These are phyloP conservation scores for Mantis religiosa DNA, from an alignment of 2,888 invertebrate species.

Conservation along the genomic window DNA sequence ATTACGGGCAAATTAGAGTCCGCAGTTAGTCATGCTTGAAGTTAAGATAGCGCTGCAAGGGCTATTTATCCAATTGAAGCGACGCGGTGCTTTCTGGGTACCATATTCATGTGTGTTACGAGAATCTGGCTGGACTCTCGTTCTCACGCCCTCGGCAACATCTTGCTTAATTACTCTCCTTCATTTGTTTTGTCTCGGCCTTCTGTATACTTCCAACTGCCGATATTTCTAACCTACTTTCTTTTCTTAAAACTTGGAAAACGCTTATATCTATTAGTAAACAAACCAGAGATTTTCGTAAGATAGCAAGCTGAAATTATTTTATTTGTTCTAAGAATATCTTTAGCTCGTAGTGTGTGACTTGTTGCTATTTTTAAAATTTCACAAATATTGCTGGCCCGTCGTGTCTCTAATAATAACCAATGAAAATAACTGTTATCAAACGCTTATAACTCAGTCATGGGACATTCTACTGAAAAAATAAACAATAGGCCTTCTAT, in stretches of 20 bases:
- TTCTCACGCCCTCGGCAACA: conserved; percentile 37
- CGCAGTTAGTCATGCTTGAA: conserved; percentile 5
- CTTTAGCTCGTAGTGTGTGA: too few relatives aligned
- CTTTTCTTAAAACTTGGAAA: neutral
- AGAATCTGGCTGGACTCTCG: conserved; percentile 33
- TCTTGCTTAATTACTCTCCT: conserved; percentile 16
- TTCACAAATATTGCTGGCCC: too few relatives aligned
- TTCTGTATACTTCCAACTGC: neutral
- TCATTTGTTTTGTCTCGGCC: neutral
- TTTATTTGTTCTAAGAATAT: too few relatives aligned
- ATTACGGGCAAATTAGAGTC: conserved; percentile 10
- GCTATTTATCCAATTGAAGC: conserved; percentile 26
- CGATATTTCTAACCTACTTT: neutral
- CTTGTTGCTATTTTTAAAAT: too few relatives aligned
- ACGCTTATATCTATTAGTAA: neutral
- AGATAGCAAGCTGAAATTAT: too few relatives aligned
- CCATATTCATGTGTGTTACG: conserved; percentile 23
- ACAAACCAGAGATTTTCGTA: too few relatives aligned
- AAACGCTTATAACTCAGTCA: too few relatives aligned
- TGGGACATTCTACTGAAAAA: too few relatives aligned
- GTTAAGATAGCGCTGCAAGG: neutral
- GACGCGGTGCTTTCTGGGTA: conserved; percentile 28
- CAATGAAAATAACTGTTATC: too few relatives aligned
- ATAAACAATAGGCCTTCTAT: too few relatives aligned
- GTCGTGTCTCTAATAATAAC: too few relatives aligned